Evolutionary conservation across 92 coral and sea anemone species (phyloP).

Genomic region (Palythoa caribaeorum): DNA sequence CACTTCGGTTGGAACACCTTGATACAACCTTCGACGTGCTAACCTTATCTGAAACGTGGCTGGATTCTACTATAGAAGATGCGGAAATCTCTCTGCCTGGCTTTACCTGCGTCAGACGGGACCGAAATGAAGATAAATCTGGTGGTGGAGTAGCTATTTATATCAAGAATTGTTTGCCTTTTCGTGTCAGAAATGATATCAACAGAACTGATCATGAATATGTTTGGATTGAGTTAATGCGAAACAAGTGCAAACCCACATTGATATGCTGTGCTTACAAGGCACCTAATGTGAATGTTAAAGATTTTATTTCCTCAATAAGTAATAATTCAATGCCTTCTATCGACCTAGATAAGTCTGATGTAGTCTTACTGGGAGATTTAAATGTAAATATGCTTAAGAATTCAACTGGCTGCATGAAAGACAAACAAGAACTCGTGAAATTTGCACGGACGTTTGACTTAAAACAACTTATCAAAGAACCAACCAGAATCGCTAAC

Average conservation of each 20-base stretch:
- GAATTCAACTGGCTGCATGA: conserved; percentile 36
- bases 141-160: conserved; percentile 59
- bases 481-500: conserved; percentile 34
- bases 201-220: conserved; percentile 52
- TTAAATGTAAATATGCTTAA: conserved; percentile 49
- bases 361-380: conserved; percentile 59
- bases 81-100: conserved; percentile 7
- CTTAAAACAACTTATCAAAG: conserved; percentile 33
- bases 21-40: conserved; percentile 32
- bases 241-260: conserved; percentile 56
- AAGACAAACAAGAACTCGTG: conserved; percentile 55
- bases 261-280: conserved; percentile 56
- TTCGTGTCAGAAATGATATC: conserved; percentile 55
- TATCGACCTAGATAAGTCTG: conserved; percentile 46
- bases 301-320: conserved; percentile 51
- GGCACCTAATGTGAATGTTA: conserved; percentile 49
- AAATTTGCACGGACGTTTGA: conserved; percentile 52
- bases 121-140: background rate
- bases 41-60: conserved; percentile 49
- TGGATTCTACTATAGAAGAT: conserved; percentile 1
- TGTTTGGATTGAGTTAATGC: conserved; percentile 58
- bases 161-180: conserved; percentile 48
- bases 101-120: conserved; percentile 35
- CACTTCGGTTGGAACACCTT: conserved; percentile 5
- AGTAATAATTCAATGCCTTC: conserved; percentile 8